Base-by-base conservation (phyloP, 2,113 vertebrate species). In the Hippocampus abdominalis region DNA sequence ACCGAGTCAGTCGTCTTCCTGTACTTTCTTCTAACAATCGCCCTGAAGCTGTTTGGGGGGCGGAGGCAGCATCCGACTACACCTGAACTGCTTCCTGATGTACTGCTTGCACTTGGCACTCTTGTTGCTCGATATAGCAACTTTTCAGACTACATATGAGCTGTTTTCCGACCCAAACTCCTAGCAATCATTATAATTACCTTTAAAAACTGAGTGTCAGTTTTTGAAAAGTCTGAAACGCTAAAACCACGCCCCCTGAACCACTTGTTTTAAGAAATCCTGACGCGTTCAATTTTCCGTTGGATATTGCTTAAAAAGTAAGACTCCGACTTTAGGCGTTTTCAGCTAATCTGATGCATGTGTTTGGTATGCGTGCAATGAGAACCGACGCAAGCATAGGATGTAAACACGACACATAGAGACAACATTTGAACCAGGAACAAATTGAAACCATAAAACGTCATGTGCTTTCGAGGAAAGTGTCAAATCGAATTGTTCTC, bases 81-180 rank as follows among this genome's bases (percentile, higher is more conserved):
- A 93, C 92, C 92, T 93, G 91, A 82, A 46, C 62, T 64, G 39
- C 62, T 64, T 64, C 63, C 63, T 64, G 23, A 21, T 64, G 3
- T 64, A 39, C 61, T 10, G 59, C 29, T 29, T 36, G 18, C 8
- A 61, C 61, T 39, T 25, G 18, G 42, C 3, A 61, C 60, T 21
- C 6, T 23, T 54, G 53, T 23, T 54, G 7, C 21, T 25, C 1
- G 10, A 23, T 25, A 3, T 56, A 13, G 39, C 39, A 23, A 42
- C 39, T 13, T 64, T 49, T 40, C 36, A n/a, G n/a, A 15, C 39
- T 8, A 25, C 61, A 21, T 44, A 44, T 12, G 13, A 15, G 13
- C 9, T 3, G 13, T 44, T 44, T 13, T 13, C 3, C 42, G 8
- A 9, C 40, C 40, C 40, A 9, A 42, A 42, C 40, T 23, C 8